These are phyloP conservation scores for Heliconius aoede DNA, from an alignment of 2,888 invertebrate genomes.

Conservation along the genomic window DNA sequence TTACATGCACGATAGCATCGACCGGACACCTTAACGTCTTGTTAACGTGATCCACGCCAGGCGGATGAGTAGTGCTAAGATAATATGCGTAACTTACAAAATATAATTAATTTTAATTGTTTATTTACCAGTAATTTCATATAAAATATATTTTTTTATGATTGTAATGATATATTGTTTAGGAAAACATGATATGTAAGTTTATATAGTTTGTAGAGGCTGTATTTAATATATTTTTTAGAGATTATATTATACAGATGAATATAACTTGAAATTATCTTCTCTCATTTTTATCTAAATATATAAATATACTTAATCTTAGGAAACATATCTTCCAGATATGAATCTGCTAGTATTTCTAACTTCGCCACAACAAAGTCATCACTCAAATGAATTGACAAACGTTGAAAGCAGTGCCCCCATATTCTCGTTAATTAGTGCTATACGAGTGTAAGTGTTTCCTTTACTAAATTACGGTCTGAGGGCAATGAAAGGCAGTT, in stretches of 20 bases:
- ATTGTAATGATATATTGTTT: not conserved
- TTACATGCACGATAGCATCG: constrained; percentile 49
- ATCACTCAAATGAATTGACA: not conserved
- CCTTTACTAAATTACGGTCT: constrained; percentile 32
- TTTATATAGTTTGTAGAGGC: no score
- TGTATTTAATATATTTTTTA: no score
- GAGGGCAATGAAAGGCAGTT: constrained; percentile 30
- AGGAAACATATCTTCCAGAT: not conserved
- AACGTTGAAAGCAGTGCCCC: constrained; percentile 1
- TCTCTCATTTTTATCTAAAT: not conserved
- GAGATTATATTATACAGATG: no score
- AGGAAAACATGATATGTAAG: no score
- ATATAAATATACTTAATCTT: not conserved
- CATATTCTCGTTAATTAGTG: constrained; percentile 25
- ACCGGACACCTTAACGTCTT: constrained; percentile 49
- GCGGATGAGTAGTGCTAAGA: constrained; percentile 21
- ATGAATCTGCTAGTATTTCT: not conserved
- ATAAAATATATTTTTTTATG: no score
- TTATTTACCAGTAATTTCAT: not conserved
- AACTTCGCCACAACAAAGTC: not conserved
- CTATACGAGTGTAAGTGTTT: constrained; percentile 25
- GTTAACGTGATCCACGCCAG: constrained; percentile 38
- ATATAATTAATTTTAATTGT: not conserved
- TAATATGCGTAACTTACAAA: constrained; percentile 8
- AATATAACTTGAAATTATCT: not conserved